These are phyloP conservation scores for Drosophila helvetica DNA, from an alignment of 2,888 invertebrate genomes.

Conservation along the genomic window DNA sequence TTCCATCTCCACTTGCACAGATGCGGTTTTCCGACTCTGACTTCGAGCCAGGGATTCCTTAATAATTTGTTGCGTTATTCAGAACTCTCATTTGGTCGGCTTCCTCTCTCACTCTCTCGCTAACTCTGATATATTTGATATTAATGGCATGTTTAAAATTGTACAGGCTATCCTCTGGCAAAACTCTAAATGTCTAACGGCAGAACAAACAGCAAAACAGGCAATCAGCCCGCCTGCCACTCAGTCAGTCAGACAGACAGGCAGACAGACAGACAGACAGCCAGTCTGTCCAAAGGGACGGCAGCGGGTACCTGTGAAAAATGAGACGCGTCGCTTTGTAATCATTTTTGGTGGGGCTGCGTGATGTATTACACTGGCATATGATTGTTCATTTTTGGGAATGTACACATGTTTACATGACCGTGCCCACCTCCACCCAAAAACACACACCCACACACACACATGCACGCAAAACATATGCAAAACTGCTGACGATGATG, in stretches of 20 bases:
- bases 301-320: conserved; percentile 28
- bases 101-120: neutral
- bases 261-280: conserved; percentile 29
- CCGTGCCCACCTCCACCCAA: conserved; percentile 5
- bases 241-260: conserved; percentile 35
- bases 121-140: conserved; percentile 61
- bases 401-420: conserved; percentile 78
- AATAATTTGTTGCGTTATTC: conserved; percentile 65
- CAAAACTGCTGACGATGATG: conserved; percentile 48
- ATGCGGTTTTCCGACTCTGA: neutral
- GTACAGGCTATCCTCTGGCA: conserved; percentile 25
- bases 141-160: conserved; percentile 75
- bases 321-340: conserved; percentile 42
- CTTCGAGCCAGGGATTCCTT: neutral
- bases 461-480: conserved; percentile 31
- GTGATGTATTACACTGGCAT: conserved; percentile 74
- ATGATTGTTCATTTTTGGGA: conserved; percentile 77
- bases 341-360: conserved; percentile 54
- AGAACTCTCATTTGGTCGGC: conserved; percentile 32
- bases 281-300: conserved; percentile 24
- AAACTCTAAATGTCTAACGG: conserved; percentile 25
- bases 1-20: neutral
- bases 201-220: conserved; percentile 51
- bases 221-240: conserved; percentile 41
- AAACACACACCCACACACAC: neutral